These are phyloP conservation scores for Lasioglossum calceatum DNA, from an alignment of 2,888 invertebrate genomes.

Conservation along the genomic window DNA sequence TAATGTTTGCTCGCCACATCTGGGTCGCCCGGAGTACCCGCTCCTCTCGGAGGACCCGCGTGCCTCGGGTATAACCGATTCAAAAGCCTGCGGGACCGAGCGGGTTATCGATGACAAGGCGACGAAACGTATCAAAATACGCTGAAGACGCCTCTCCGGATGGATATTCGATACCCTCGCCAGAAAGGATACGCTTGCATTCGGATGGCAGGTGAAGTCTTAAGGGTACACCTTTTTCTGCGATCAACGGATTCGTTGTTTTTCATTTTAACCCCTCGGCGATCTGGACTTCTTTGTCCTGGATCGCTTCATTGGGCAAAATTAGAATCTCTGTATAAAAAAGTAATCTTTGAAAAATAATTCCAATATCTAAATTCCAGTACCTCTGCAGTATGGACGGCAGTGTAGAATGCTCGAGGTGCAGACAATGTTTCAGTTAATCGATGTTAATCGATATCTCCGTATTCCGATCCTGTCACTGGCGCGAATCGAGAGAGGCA, in stretches of 20 bases:
- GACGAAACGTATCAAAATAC: slow-evolving; percentile 57
- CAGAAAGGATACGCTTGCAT: slow-evolving; percentile 16
- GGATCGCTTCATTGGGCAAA: too few relatives aligned
- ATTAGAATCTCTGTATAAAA: too few relatives aligned
- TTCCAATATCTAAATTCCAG: too few relatives aligned
- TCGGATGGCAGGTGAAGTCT: slow-evolving; percentile 48
- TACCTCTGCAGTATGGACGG: not conserved
- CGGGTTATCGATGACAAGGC: slow-evolving; percentile 52
- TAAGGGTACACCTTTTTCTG: not conserved
- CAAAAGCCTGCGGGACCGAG: not conserved
- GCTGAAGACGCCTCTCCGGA: slow-evolving; percentile 4
- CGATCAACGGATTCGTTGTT: not conserved
- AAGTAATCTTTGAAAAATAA: too few relatives aligned
- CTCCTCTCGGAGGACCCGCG: slow-evolving; percentile 27
- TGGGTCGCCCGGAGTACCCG: slow-evolving; percentile 59
- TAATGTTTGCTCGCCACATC: slow-evolving; percentile 73
- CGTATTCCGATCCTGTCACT: slow-evolving; percentile 10
- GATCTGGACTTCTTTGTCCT: not conserved
- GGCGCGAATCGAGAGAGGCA: slow-evolving; percentile 52
- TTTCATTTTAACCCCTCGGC: not conserved
- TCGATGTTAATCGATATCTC: not conserved
- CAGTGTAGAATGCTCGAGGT: not conserved
- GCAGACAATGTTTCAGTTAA: not conserved
- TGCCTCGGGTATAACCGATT: slow-evolving; percentile 42
- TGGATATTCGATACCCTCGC: slow-evolving; percentile 33